Conservation (phyloP, 2,113 vertebrate species). For the Esox niger region DNA sequence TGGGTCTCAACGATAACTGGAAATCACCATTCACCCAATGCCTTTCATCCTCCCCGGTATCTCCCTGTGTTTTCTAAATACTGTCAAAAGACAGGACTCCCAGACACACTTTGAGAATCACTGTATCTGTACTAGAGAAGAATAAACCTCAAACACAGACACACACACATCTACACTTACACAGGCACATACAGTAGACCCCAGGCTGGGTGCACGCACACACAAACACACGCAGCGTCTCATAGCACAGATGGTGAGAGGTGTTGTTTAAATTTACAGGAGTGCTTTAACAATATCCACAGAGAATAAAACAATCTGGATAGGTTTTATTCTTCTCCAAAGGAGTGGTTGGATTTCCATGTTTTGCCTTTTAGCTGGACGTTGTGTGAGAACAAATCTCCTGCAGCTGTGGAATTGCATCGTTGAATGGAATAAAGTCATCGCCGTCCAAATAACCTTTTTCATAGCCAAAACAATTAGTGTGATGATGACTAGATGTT, state of each 20-base stretch:
- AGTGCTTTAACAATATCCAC: slow-evolving; percentile 24
- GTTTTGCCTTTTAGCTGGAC: slow-evolving; percentile 23
- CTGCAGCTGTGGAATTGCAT: slow-evolving; percentile 28
- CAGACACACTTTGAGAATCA: slow-evolving; percentile 19
- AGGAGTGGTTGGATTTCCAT: slow-evolving; percentile 35
- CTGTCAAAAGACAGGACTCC: slow-evolving; percentile 41
- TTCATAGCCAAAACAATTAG: slow-evolving; percentile 29
- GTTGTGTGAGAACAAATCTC: slow-evolving; percentile 24
- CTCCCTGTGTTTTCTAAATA: slow-evolving; percentile 46
- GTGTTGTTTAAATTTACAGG: slow-evolving; percentile 37
- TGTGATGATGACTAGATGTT: slow-evolving; percentile 27
- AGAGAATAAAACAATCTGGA: slow-evolving; percentile 22
- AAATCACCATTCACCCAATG: slow-evolving; percentile 35
- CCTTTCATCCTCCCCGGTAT: slow-evolving; percentile 42
- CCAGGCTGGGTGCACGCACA: too few species aligned
- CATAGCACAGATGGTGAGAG: not conserved
- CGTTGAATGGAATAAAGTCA: slow-evolving; percentile 16
- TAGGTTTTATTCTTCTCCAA: slow-evolving; percentile 6
- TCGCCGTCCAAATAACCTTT: slow-evolving; percentile 33
- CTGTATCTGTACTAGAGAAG: not conserved
- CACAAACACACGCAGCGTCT: not conserved
- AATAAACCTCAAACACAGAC: slow-evolving; percentile 1
- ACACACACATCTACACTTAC: not conserved
- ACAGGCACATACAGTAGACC: not conserved
- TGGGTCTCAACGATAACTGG: slow-evolving; percentile 44